Conservation (phyloP, 2,888 invertebrate species). For the Crepidodera aurea region DNA sequence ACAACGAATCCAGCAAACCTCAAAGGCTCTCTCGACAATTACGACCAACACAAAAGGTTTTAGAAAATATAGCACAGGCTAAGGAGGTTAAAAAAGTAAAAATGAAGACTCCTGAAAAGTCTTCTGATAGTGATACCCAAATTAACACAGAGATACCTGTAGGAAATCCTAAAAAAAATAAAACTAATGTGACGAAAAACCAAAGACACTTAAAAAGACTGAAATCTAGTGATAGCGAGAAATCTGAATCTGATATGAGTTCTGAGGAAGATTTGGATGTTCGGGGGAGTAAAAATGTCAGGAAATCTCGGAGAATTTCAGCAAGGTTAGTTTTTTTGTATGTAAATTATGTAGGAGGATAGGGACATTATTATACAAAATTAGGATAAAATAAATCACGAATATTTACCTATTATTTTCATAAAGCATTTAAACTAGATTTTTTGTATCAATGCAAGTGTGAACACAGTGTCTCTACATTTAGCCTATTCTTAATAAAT, state of each 20-base stretch:
- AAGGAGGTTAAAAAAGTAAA: constrained; percentile 47
- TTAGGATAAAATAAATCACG: too few relatives aligned
- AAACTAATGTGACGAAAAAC: constrained; percentile 37
- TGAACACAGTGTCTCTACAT: too few relatives aligned
- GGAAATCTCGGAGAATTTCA: constrained; percentile 51
- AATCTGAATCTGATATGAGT: constrained; percentile 43
- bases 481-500: too few relatives aligned
- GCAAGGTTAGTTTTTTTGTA: constrained; percentile 41
- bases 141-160: neutral
- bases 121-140: constrained; percentile 30
- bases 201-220: constrained; percentile 44
- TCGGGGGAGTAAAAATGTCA: constrained; percentile 36
- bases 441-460: too few relatives aligned
- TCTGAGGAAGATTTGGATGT: constrained; percentile 32
- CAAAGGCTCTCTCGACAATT: constrained; percentile 67
- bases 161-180: constrained; percentile 36
- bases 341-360: too few relatives aligned
- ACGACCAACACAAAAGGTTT: constrained; percentile 73
- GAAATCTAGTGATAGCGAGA: constrained; percentile 43
- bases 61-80: constrained; percentile 69
- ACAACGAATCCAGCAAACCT: constrained; percentile 64
- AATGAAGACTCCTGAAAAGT: constrained; percentile 23
- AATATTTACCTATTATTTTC: too few relatives aligned
- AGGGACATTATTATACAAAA: neutral
- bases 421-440: too few relatives aligned